phyloP scores from a whole-genome alignment of 2,888 invertebrate species.

The Drosophila suboccidentalis region DNA sequence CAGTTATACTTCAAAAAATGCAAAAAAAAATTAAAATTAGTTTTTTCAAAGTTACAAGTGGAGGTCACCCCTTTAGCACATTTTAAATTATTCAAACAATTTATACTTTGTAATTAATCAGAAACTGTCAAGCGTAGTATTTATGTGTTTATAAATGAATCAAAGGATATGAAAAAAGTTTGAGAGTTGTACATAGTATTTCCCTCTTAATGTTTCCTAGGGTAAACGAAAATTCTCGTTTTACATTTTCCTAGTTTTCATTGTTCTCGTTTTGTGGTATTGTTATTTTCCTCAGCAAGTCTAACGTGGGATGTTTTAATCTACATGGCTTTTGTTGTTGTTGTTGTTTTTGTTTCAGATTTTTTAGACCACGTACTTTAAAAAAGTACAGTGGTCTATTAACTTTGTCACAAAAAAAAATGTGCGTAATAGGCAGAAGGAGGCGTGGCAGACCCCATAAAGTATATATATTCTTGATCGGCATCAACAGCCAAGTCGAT shows the following conservation, averaged over 20 bases:
- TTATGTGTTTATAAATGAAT: conserved; percentile 3
- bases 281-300: conserved; percentile 7
- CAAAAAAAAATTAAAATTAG: too few species aligned
- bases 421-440: too few species aligned
- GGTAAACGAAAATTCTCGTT: conserved; percentile 8
- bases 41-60: too few species aligned
- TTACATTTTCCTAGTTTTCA: conserved; percentile 9
- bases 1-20: too few species aligned
- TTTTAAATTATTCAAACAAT: conserved; percentile 1
- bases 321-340: conserved; percentile 16
- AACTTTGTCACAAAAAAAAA: too few species aligned
- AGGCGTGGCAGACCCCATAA: too few species aligned
- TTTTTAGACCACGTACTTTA: too few species aligned
- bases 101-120: neutral
- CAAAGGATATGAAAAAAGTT: conserved; percentile 3
- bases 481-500: too few species aligned
- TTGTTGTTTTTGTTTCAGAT: neutral
- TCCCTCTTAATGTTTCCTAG: conserved; percentile 1
- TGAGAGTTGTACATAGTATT: neutral
- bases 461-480: too few species aligned
- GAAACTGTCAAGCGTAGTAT: neutral
- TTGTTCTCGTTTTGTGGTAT: conserved; percentile 18
- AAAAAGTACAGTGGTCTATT: too few species aligned
- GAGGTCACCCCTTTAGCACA: neutral
- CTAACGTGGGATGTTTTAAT: conserved; percentile 19